Conservation (phyloP, 2,113 vertebrate species). For the Solenodon paradoxus region DNA sequence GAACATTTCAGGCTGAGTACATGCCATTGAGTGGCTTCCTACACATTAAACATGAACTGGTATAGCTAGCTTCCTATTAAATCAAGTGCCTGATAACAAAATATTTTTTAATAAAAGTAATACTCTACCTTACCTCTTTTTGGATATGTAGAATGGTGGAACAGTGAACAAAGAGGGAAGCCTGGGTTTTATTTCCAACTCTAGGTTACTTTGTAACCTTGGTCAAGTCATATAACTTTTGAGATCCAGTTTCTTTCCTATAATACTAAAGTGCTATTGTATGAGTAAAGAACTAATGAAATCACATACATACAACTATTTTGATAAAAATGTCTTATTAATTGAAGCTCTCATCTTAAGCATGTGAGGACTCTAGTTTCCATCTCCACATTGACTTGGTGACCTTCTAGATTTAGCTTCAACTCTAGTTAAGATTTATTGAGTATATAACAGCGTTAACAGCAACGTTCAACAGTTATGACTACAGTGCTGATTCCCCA, state of each 20-base stretch:
- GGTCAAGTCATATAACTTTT: not conserved
- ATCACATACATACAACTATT: not conserved
- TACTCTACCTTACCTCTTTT: not conserved
- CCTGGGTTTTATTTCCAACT: not conserved
- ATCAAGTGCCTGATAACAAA: not conserved
- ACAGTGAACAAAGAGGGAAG: not conserved
- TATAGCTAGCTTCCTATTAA: not conserved
- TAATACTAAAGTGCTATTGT: not conserved
- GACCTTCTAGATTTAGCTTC: not conserved
- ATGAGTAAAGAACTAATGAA: not conserved
- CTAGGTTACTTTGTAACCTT: not conserved
- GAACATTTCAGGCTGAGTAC: not conserved
- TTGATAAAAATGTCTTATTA: not conserved
- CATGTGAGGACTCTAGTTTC: not conserved
- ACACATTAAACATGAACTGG: not conserved
- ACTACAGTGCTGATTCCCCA: not conserved
- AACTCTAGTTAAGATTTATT: not conserved
- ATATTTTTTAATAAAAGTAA: not conserved
- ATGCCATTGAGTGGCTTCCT: not conserved
- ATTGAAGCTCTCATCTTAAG: not conserved
- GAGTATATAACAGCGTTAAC: not conserved
- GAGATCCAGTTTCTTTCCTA: not conserved
- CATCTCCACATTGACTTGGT: not conserved
- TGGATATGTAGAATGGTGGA: not conserved
- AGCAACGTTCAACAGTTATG: not conserved